Evolutionary conservation across 2,113 vertebrate species (phyloP), one percentile per base, ranked within the genome.

Genomic region (Periophthalmodon schlosseri): DNA sequence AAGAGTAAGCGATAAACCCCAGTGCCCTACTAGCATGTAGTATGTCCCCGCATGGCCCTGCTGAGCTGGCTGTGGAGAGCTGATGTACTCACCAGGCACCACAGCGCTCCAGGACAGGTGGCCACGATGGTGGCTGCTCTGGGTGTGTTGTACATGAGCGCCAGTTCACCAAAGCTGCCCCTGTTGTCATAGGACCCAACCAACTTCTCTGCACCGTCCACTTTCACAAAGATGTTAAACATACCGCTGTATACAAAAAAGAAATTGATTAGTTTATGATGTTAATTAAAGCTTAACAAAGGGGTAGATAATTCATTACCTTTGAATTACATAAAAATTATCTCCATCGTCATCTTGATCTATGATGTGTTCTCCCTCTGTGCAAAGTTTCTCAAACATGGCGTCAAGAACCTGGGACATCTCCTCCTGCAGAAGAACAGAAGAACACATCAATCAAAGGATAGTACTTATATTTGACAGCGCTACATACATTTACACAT

Each of bases 131-230:
- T 99, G 90, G 98, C 98, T 68, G 98, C 97, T 91, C 98, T 95
- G 69, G 96, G 96, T 68, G 97, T 99, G 79, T 99, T 99, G 91
- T 99, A 99, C 98, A 99, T 99, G 93, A 99, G 94, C 74, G 98
- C 98, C 90, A 99, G 91, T 87, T 99, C 98, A 73, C 98, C 98
- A 83, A 99, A 99, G 90, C 98, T 98, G 76, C 98, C 98, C 76
- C 93, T 94, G 86, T 99, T 97, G 86, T 99, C 97, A 24, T 98
- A 99, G 78, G 95, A 95, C 73, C 98, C 97, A 52, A 99, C 95
- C 64, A 95, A 94, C 82, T 94, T 95, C 78, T 95, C 96, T 39
- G 91, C 85, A 39, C 96, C 94, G 0, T 98, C 96, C 1, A 93
- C 91, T 84, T 94, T 97, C 76, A 99, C 94, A 49, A 95, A 96